A percentile compares a stretch with the other conserved stretches of the same genome.
Evolutionary conservation across 2,113 vertebrate species (phyloP).

Genomic region (Chrysochloris asiatica): DNA sequence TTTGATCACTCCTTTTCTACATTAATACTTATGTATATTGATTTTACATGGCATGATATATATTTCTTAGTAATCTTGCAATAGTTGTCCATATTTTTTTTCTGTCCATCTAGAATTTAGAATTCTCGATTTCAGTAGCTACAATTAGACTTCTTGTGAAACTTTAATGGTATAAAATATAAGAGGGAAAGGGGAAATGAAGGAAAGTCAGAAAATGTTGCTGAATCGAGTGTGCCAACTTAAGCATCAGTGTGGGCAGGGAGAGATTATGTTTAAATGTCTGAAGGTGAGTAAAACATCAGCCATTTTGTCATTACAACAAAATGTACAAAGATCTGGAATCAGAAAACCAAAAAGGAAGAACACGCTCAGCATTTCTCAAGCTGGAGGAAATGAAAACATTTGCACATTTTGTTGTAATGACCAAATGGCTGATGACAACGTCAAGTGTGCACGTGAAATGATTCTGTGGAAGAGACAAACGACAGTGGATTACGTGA

Average conservation of each 20-base stretch:
- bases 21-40: neutral
- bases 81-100: neutral
- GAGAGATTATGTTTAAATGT: neutral
- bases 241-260: neutral
- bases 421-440: too few species aligned
- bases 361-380: too few species aligned
- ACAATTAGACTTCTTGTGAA: neutral
- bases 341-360: too few species aligned
- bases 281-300: too few species aligned
- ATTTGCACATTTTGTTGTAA: too few species aligned
- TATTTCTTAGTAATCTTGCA: neutral
- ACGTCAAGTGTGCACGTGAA: too few species aligned
- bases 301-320: too few species aligned
- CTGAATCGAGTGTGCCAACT: neutral
- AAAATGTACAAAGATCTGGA: too few species aligned
- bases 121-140: neutral
- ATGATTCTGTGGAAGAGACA: too few species aligned
- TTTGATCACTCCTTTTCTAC: neutral
- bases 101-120: neutral
- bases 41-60: neutral
- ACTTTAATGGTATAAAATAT: neutral
- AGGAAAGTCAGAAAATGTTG: neutral
- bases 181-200: neutral
- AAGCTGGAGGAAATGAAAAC: too few species aligned
- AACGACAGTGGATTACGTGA: too few species aligned